These are phyloP conservation scores for Galerucella nymphaeae DNA, from an alignment of 2,888 invertebrate genomes.

Conservation along the genomic window DNA sequence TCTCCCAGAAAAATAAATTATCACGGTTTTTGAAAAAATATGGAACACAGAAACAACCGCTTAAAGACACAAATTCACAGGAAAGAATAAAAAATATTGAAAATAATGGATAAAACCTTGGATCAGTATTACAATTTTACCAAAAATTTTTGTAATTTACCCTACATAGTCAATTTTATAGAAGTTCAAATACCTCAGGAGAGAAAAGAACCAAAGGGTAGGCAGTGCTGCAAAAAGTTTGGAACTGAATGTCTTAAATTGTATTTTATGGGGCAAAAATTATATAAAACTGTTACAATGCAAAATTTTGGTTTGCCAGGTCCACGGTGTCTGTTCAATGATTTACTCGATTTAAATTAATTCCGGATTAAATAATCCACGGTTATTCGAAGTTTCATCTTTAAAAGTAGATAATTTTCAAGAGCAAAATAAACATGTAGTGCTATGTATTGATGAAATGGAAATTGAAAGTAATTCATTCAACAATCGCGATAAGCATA, in stretches of 20 bases:
- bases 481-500: slow-evolving; percentile 32
- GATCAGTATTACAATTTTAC: too few relatives aligned
- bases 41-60: too few relatives aligned
- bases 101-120: too few relatives aligned
- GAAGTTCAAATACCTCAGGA: background rate
- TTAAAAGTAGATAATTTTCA: slow-evolving; percentile 17
- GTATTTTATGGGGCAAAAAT: slow-evolving; percentile 23
- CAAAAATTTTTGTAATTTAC: too few relatives aligned
- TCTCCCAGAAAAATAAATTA: too few relatives aligned
- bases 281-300: slow-evolving; percentile 15
- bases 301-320: slow-evolving; percentile 15
- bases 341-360: background rate
- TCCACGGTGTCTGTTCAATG: slow-evolving; percentile 9
- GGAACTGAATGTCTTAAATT: slow-evolving; percentile 11
- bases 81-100: too few relatives aligned
- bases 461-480: slow-evolving; percentile 41
- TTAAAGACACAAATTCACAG: too few relatives aligned
- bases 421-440: background rate
- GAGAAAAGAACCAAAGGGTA: slow-evolving; percentile 10
- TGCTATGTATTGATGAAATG: slow-evolving; percentile 42
- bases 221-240: slow-evolving; percentile 28
- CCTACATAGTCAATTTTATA: too few relatives aligned
- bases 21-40: too few relatives aligned
- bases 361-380: slow-evolving; percentile 14
- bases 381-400: slow-evolving; percentile 10